Conservation (phyloP, 2,113 vertebrate species). For the Felis chaus region DNA sequence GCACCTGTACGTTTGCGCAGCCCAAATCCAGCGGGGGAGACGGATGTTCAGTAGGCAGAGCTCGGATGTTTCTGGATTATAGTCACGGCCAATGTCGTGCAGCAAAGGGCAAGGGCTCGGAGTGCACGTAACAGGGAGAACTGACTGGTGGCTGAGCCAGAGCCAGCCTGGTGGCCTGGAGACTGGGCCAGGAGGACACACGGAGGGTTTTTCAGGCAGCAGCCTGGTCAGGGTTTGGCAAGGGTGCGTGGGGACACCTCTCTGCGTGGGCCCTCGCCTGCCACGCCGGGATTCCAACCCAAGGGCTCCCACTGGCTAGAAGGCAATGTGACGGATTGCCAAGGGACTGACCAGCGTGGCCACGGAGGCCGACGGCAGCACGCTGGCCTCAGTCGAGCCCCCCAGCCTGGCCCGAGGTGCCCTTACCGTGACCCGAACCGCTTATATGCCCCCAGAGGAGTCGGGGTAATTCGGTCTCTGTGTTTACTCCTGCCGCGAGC, state of each 20-base stretch:
- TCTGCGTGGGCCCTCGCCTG: neutral
- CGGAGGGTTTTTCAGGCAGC: neutral
- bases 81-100: neutral
- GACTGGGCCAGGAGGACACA: rapidly evolving
- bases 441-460: conserved; percentile 56
- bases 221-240: neutral
- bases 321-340: rapidly evolving
- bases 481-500: conserved; percentile 46
- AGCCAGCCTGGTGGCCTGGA: neutral
- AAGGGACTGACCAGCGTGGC: neutral
- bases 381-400: neutral
- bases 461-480: conserved; percentile 59
- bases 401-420: neutral
- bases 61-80: rapidly evolving
- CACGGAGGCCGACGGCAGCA: rapidly evolving
- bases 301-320: rapidly evolving
- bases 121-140: rapidly evolving
- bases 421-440: neutral
- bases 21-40: neutral
- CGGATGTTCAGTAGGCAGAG: too few relatives aligned
- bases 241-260: rapidly evolving
- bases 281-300: rapidly evolving
- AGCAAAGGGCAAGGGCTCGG: neutral
- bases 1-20: neutral
- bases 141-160: neutral